Conservation (phyloP, 2,888 invertebrate genomes). For the Cantharis rufa region DNA sequence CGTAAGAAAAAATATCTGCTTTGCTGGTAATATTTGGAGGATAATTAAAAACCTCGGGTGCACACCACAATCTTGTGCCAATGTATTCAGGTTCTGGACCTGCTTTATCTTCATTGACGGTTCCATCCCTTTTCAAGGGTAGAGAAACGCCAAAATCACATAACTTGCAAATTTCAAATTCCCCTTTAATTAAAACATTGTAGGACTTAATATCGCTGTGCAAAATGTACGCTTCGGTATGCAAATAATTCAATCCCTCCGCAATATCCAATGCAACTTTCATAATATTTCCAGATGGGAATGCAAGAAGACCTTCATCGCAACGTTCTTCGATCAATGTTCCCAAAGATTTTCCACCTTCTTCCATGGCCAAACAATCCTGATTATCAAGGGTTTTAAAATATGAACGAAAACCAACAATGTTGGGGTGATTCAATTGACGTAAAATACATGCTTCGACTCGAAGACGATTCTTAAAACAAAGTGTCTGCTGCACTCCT, state of each 20-base stretch:
- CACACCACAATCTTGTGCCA: conserved; percentile 79
- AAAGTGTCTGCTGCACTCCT: conserved; percentile 46
- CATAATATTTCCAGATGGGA: conserved; percentile 65
- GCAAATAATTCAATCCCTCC: conserved; percentile 77
- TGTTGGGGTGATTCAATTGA: conserved; percentile 76
- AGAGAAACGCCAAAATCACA: conserved; percentile 86
- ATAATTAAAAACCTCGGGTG: conserved; percentile 75
- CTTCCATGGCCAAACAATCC: conserved; percentile 78
- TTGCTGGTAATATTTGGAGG: conserved; percentile 65
- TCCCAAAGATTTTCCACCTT: conserved; percentile 72
- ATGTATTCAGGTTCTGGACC: conserved; percentile 64
- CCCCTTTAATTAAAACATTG: conserved; percentile 77
- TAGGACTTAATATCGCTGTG: conserved; percentile 87
- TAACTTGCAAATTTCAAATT: conserved; percentile 75
- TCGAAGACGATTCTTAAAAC: conserved; percentile 62
- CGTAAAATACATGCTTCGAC: conserved; percentile 74
- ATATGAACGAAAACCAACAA: conserved; percentile 74
- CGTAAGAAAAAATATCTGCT: conserved; percentile 81
- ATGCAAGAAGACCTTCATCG: conserved; percentile 60
- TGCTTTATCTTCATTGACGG: conserved; percentile 60
- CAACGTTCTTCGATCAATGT: conserved; percentile 72
- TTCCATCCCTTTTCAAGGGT: conserved; percentile 68
- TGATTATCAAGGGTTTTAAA: conserved; percentile 60
- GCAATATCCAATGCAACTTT: conserved; percentile 71
- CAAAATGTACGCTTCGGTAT: conserved; percentile 69